A percentile compares a stretch with the other conserved stretches of the same genome.
phyloP scores from a whole-genome alignment of 2,797 vertebrate species.

The Notamacropus eugenii region DNA sequence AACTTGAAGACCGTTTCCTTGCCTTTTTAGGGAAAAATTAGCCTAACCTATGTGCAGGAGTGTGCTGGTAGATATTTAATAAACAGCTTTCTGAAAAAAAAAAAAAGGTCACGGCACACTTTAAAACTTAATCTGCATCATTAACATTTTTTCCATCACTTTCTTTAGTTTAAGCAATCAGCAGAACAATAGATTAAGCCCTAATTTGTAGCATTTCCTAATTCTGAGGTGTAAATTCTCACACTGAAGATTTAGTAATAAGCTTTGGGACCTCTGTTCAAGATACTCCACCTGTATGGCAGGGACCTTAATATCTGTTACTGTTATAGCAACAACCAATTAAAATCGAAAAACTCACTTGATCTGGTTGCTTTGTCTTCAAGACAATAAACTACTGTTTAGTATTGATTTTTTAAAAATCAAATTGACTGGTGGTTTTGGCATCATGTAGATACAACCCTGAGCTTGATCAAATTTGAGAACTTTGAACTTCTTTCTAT shows the following conservation, averaged over 20 bases:
- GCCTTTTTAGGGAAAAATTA: not conserved
- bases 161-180: not conserved
- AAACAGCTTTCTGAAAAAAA: not conserved
- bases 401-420: not conserved
- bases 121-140: not conserved
- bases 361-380: not conserved
- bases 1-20: not conserved
- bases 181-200: not conserved
- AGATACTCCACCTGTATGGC: not conserved
- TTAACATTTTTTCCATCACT: not conserved
- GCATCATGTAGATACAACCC: not conserved
- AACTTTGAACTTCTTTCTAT: not conserved
- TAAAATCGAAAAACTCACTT: not conserved
- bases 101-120: not conserved
- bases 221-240: not conserved
- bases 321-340: not conserved
- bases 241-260: not conserved
- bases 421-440: not conserved
- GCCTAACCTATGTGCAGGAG: not conserved
- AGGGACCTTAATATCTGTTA: not conserved
- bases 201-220: not conserved
- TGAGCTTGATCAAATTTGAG: not conserved
- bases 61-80: not conserved
- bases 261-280: not conserved
- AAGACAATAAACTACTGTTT: not conserved